Base-by-base conservation (phyloP, 1,140 invertebrate species). In the Glomeris maerens region DNA sequence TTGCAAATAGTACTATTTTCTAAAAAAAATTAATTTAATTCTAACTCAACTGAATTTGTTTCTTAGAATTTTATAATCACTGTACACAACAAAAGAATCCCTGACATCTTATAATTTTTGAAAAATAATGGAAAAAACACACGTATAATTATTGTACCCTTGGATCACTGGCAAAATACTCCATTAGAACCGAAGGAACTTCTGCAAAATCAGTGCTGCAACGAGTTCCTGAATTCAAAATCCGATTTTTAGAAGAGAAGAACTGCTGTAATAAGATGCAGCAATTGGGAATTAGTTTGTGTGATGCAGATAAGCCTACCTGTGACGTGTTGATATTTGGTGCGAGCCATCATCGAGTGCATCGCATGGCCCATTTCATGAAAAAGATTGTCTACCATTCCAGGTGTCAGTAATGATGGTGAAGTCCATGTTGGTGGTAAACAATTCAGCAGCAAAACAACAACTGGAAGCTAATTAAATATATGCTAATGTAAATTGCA, bases 291-390 rank as follows among this genome's bases (percentile, higher is more conserved):
- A 36, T 36, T 36, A 36, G 17, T 36, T 10, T 10, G 17, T 17
- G 31, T 36, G 17, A 36, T 36, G 31, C 31, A 10, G 17, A 42
- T 5, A 4, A 7, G 5, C 40, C n/a, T 25, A 69, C 93, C 94
- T 23, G 91, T 90, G 17, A 97, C 87, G 69, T 98, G 94, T 69
- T 98, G 95, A 71, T 96, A 93, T 50, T 79, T 75, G 0, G 94
- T 95, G 56, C 89, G 75, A 4, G 84, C 95, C 46, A 99, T 66
- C 91, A 98, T 98, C 3, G 94, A 98, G 69, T 98, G 96, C 74
- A 99, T 83, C 3, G 95, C 96, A 72, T 99, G 96, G 0, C 95
- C 95, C 83, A 97, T 87, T 74, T 98, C 95, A 64, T 99, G 96
- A 68, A 98, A 98, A 26, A 98, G 69, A 71, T 97, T 98, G 65